Base-by-base conservation (phyloP, 1,140 invertebrate genomes). In the Leptopilina clavipes region DNA sequence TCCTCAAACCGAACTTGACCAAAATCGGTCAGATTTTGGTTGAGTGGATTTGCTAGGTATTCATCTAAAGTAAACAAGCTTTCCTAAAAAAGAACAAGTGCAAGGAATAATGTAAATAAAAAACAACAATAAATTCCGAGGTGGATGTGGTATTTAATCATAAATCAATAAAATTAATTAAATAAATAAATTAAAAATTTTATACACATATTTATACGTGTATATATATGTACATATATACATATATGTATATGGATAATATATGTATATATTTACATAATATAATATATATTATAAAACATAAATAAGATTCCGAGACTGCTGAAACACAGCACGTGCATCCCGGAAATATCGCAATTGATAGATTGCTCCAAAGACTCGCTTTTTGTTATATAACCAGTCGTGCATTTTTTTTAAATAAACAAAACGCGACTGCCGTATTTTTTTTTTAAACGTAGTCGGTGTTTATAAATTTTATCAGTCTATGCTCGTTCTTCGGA, bases 121-220 rank as follows among this genome's bases (percentile, higher is more conserved):
- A 84, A 89, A n/a, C 82, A 86, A 84, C 84, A 77, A 71, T 81
- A 76, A 74, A 86, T 87, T 81, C 83, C 86, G 76, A 87, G 84
- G 83, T 87, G 87, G 81, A 84, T 86, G 86, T 88, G 86, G 85
- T 79, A 82, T 89, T 89, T 90, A 89, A 90, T 89, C 85, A 81
- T 89, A 88, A 89, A 89, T 89, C 86, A 90, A 90, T 90, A 90
- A 90, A 90, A 89, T 89, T 89, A 89, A 89, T 89, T 90, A 90
- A 89, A 89, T 89, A 89, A 89, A 89, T 89, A 89, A 89, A 89
- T 89, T 89, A 89, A 88, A 88, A 89, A 89, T 89, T 88, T 87
- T 88, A 88, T 88, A 88, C 85, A 88, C 83, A 86, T 83, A 84
- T 86, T 76, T 83, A 83, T 84, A 84, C 40, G 79, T 82, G 43